These are phyloP conservation scores for Lasioglossum villosulum DNA, from an alignment of 2,888 invertebrate genomes.

Conservation along the genomic window DNA sequence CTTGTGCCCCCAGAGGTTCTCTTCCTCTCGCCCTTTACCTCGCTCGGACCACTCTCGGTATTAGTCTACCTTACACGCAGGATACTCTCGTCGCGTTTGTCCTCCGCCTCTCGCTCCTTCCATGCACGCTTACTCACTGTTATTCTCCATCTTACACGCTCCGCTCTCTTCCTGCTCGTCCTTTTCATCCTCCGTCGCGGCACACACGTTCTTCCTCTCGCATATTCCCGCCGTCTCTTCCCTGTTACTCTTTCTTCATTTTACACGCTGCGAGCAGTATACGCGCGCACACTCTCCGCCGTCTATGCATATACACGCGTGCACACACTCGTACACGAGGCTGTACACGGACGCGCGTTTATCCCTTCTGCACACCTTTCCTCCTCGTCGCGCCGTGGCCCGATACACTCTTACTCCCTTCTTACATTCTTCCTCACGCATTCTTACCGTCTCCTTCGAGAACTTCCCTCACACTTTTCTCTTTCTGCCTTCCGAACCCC, in stretches of 20 bases:
- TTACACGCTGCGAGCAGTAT: conserved; percentile 26
- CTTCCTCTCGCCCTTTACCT: conserved; percentile 13
- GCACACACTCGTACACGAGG: not conserved
- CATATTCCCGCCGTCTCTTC: conserved; percentile 10
- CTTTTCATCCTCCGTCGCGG: conserved; percentile 52
- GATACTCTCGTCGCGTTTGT: conserved; percentile 41
- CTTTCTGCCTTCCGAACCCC: conserved; percentile 6
- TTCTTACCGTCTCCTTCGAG: conserved; percentile 55
- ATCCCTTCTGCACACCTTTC: conserved; percentile 1
- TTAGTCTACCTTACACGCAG: conserved; percentile 58
- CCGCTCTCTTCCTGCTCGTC: conserved; percentile 48
- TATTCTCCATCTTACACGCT: conserved; percentile 58
- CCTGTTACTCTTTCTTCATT: conserved; percentile 35
- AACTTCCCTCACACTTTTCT: conserved; percentile 50
- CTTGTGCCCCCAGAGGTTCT: not conserved
- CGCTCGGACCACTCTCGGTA: conserved; percentile 20
- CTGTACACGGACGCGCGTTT: not conserved
- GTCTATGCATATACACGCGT: not conserved
- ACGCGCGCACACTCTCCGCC: not conserved
- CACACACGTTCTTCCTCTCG: conserved; percentile 25
- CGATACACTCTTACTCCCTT: conserved; percentile 53
- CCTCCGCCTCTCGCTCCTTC: conserved; percentile 53
- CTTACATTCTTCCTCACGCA: conserved; percentile 64
- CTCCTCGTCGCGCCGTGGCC: not conserved
- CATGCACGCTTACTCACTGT: conserved; percentile 57